Conservation (phyloP, 2,888 invertebrate genomes). For the Dysmachus trigonus region DNA sequence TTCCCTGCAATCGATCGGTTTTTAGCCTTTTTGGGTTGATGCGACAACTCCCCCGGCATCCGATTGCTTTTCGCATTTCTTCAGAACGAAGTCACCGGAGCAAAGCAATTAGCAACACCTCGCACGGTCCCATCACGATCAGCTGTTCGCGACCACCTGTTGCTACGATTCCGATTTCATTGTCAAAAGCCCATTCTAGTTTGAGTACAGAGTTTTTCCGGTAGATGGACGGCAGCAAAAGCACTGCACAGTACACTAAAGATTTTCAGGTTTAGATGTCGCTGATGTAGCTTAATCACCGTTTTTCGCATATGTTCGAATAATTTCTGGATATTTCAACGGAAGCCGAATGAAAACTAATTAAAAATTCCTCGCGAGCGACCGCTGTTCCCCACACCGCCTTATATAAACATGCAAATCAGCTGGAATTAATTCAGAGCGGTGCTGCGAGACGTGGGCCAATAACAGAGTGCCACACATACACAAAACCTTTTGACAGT, state of each 20-base stretch:
- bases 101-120: neutral
- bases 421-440: neutral
- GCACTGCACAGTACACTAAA: neutral
- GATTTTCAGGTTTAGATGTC: neutral
- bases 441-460: neutral
- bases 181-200: neutral
- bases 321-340: neutral
- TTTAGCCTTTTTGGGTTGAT: neutral
- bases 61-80: neutral
- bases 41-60: neutral
- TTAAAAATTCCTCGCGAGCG: neutral
- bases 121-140: neutral
- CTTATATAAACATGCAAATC: neutral
- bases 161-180: neutral
- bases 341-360: neutral
- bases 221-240: neutral
- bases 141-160: neutral
- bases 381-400: too few species aligned
- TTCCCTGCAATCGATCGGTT: neutral
- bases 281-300: neutral
- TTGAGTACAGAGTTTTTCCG: neutral
- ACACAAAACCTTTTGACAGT: neutral
- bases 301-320: neutral
- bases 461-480: constrained; percentile 17
- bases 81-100: neutral